Evolutionary conservation across 1,140 invertebrate genomes (phyloP).

Genomic region (Caligus rogercresseyi): DNA sequence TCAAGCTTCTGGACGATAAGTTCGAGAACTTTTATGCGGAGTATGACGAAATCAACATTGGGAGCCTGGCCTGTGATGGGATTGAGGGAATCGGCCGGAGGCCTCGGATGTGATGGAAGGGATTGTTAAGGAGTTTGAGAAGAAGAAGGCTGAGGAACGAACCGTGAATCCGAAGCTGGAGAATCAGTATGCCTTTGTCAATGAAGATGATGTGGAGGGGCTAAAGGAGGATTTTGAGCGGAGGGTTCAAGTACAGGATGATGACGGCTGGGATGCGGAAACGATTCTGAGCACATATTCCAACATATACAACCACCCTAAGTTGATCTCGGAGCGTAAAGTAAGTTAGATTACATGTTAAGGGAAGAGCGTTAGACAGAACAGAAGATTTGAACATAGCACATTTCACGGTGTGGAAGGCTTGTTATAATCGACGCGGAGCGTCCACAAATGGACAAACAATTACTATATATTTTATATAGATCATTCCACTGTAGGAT

Average conservation of each 20-base stretch:
- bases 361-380: conserved; percentile 18
- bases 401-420: conserved; percentile 5
- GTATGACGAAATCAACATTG: conserved; percentile 78
- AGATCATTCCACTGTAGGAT: too few species aligned
- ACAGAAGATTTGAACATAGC: conserved; percentile 15
- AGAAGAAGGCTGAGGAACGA: conserved; percentile 24
- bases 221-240: conserved; percentile 41
- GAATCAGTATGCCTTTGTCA: conserved; percentile 24
- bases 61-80: conserved; percentile 67
- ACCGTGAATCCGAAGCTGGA: conserved; percentile 20
- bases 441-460: too few species aligned
- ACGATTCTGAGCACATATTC: conserved; percentile 75
- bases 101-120: conserved; percentile 44
- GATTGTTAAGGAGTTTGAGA: conserved; percentile 39
- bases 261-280: conserved; percentile 80
- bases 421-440: conserved; percentile 24
- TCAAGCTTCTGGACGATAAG: conserved; percentile 63
- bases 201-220: conserved; percentile 38
- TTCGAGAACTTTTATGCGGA: conserved; percentile 76
- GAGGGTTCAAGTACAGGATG: conserved; percentile 28
- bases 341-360: conserved; percentile 21
- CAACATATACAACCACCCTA: conserved; percentile 75
- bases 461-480: too few species aligned
- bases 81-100: conserved; percentile 58
- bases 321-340: conserved; percentile 59